Evolutionary conservation across 2,888 invertebrate genomes (phyloP).

Genomic region (Napeogenes sylphis): DNA sequence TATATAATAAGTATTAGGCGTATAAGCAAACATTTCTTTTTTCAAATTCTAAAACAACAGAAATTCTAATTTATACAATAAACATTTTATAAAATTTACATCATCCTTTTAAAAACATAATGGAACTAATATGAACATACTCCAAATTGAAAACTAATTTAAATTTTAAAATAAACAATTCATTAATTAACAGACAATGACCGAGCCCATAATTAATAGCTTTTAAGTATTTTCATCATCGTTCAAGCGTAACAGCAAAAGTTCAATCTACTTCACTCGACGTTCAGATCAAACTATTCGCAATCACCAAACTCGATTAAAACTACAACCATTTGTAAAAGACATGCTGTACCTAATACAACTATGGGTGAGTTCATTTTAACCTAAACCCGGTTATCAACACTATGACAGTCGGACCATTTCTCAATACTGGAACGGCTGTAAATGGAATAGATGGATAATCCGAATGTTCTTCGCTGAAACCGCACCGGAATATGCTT

Average conservation of each 20-base stretch:
- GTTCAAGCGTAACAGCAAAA: conserved; percentile 15
- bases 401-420: conserved; percentile 23
- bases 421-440: conserved; percentile 26
- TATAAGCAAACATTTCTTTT: no score
- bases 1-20: no score
- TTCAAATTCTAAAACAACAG: no score
- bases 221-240: conserved; percentile 1
- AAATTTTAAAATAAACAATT: not conserved
- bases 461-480: conserved; percentile 41
- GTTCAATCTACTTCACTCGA: conserved; percentile 26
- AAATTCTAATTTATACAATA: no score
- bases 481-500: conserved; percentile 41
- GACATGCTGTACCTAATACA: conserved; percentile 36
- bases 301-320: conserved; percentile 56
- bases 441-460: conserved; percentile 42
- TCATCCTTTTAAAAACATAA: no score
- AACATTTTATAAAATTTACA: no score
- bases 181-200: conserved; percentile 1
- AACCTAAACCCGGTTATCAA: conserved; percentile 13
- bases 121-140: no score
- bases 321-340: conserved; percentile 55
- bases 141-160: no score
- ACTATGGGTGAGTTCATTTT: conserved; percentile 10
- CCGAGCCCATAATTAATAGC: not conserved
- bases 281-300: conserved; percentile 41